Evolutionary conservation across 2,797 vertebrate genomes (phyloP), one percentile per base, ranked within the genome.

Genomic region (Scolopax bukidnonensis): DNA sequence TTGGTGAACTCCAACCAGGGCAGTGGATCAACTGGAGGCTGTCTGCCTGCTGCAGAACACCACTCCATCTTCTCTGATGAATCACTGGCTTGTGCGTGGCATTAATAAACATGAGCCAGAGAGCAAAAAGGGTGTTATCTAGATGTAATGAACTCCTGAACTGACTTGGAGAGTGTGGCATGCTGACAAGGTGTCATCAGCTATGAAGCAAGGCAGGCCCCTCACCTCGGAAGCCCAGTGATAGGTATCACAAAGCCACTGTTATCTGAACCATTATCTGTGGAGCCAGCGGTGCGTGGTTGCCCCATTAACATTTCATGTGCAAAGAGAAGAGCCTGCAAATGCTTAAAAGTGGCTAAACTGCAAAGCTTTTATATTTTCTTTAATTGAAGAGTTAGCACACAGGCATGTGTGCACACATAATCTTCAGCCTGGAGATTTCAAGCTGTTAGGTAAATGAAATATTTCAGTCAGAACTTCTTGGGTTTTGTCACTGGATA

Each of bases 111-210:
- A 97, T 94, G 74, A 94, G 76, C 50, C 67, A 65, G 80, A 70
- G 93, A 95, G 88, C 70, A 93, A 76, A 87, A 86, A 69, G 50
- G 79, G 38, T 87, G 40, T 87, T 92, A 81, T 69, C 87, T 93
- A 81, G 76, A 93, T 93, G 91, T 95, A 94, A 96, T 97, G 94
- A 98, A 95, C 96, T 96, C 94, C 83, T 89, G 82, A 96, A 97
- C 91, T 68, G 86, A 89, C 93, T n/a, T 81, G 11, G 69, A 91
- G 87, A 89, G 89, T 4, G 32, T 94, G 74, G n/a, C 73, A 38
- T 65, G 84, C 91, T 95, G 95, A 96, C 93, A 94, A 88, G 76
- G 41, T 97, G 88, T 96, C 96, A 94, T 95, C 71, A 61, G 50
- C 95, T 63, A 48, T 4, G 78, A 83, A 61, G 86, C 53, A 21